phyloP scores from a whole-genome alignment of 2,888 invertebrate genomes.

The Parnassius mnemosyne region DNA sequence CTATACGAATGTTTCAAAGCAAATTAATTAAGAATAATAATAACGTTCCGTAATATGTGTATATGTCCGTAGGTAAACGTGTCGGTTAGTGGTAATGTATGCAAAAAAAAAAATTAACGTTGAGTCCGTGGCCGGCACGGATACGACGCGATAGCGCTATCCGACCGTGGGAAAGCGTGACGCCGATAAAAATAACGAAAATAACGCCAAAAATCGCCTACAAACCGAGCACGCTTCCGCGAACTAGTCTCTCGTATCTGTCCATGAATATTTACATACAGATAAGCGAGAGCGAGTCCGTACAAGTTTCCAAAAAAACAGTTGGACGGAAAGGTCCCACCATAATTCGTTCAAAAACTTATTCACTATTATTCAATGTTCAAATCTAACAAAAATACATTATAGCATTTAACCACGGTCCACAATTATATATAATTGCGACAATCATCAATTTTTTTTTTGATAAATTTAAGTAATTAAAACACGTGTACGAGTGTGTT shows the following conservation, averaged over 20 bases:
- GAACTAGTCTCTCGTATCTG: constrained; percentile 37
- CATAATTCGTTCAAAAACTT: too few relatives aligned
- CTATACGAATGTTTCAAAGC: too few relatives aligned
- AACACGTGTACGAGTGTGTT: too few relatives aligned
- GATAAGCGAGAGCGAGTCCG: constrained; percentile 31
- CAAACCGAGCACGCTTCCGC: constrained; percentile 49
- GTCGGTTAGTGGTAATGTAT: constrained; percentile 1
- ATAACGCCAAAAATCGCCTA: constrained; percentile 45
- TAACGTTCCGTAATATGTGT: not conserved
- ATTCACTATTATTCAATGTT: too few relatives aligned
- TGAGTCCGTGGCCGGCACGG: constrained; percentile 40
- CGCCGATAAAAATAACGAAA: constrained; percentile 39
- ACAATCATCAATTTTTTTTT: too few relatives aligned
- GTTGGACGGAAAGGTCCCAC: not conserved
- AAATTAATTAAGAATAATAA: not conserved
- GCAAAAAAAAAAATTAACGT: constrained; percentile 15
- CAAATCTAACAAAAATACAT: too few relatives aligned
- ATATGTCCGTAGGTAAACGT: not conserved
- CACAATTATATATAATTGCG: too few relatives aligned
- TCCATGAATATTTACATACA: constrained; percentile 32
- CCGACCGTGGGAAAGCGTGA: constrained; percentile 61
- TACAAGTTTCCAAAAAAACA: constrained; percentile 19
- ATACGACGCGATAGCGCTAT: constrained; percentile 46
- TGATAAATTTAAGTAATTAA: too few relatives aligned
- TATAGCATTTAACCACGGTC: too few relatives aligned